Evolutionary conservation across 2,888 invertebrate genomes (phyloP), one percentile per base, ranked within the genome.

Genomic region (Scaeva pyrastri): DNA sequence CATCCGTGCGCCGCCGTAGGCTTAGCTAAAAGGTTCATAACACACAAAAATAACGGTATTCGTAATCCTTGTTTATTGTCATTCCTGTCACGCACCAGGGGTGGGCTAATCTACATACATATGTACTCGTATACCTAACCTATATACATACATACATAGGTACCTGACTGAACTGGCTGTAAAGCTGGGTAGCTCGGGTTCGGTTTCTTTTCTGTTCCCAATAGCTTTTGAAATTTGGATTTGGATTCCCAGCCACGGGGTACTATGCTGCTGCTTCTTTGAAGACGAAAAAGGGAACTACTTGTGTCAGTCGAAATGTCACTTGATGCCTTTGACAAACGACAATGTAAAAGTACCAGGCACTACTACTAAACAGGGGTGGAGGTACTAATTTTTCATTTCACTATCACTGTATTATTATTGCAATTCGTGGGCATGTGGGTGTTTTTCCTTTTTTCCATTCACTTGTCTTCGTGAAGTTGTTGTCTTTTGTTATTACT

Each of bases 21-120:
- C 45, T 11, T 43, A 55, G 74, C 56, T 52, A 14, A 21, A 45
- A 75, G 75, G 45, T 72, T 68, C 72, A 80, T 68, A 70, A 73
- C 77, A 73, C 66, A 76, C 71, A 70, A 68, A 68, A 73, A 70
- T 55, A 73, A 80, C 60, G 56, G 66, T 62, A 72, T 58, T 73
- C 70, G 85, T 80, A 85, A 80, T 85, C 62, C 80, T 72, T 85
- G 72, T 85, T 84, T 85, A 85, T 85, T 85, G 85, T 76, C 75
- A 85, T 80, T 85, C 85, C 26, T 73, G 85, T 85, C 85, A 85
- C 81, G 56, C 64, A 62, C 68, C 43, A 64, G 12, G 74, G 64
- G 58, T 79, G 75, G 52, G 79, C 79, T 79, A 79, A 84, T 84
- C 84, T 79, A 52, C 52, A 52, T 52, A 26, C 8, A 8, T 31